Percentiles rank a stretch among this genome's conserved stretches.
Evolutionary conservation across 2,113 vertebrate genomes (phyloP).

Genomic region (Dasyprocta punctata): DNA sequence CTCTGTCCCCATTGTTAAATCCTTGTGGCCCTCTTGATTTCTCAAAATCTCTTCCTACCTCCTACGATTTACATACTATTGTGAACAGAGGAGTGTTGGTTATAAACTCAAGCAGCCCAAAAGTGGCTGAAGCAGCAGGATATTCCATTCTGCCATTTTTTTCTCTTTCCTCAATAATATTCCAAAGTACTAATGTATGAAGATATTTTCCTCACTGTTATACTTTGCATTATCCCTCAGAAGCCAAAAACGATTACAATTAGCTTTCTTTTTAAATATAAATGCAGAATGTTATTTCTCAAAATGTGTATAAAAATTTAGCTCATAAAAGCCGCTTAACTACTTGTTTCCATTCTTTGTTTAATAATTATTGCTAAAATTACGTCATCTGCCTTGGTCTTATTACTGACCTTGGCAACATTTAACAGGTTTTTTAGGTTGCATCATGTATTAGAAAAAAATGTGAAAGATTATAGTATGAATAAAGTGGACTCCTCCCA

Average conservation of each 20-base stretch:
- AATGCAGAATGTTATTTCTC: neutral
- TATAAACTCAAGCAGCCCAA: neutral
- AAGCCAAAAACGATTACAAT: neutral
- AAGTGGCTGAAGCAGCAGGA: neutral
- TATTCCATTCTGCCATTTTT: neutral
- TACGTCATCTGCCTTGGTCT: neutral
- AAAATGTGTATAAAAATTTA: neutral
- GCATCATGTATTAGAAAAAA: neutral
- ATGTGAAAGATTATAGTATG: neutral
- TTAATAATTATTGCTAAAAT: conserved; percentile 34
- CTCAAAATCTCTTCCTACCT: neutral
- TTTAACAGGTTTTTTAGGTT: neutral
- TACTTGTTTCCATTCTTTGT: neutral
- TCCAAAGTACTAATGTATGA: neutral
- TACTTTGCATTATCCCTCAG: neutral
- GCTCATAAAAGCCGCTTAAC: neutral
- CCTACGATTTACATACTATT: neutral
- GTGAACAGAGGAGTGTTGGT: neutral
- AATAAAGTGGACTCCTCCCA: neutral
- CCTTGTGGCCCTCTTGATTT: neutral
- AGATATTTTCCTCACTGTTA: neutral
- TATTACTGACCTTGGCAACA: neutral
- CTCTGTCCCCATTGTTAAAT: neutral
- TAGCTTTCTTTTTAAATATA: neutral
- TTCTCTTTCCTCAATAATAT: neutral